Base-by-base conservation (phyloP, 2,888 invertebrate species). In the Scaptomyza cyrtandrae region DNA sequence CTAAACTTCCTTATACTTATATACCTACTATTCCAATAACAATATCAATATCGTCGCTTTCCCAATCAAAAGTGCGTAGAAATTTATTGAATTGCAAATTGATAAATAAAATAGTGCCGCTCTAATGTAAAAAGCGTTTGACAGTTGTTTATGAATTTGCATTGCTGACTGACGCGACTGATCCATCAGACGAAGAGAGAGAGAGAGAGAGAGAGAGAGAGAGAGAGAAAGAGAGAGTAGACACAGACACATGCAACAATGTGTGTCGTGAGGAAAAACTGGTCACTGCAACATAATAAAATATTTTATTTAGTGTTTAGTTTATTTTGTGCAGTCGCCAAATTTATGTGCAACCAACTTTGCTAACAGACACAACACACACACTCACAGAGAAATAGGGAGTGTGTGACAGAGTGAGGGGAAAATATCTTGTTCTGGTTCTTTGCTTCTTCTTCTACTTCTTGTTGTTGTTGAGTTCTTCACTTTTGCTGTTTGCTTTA, bases 251-350 rank as follows among this genome's bases (percentile, higher is more conserved):
- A 55, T 57, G 84, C 83, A 86, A 80, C 88, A 86, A 83, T 83
- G 83, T 88, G 71, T 77, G 77, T 71, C 77, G 48, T 35, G 41
- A 7, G 19, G 16, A 64, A 53, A 50, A 83, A 87, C 81, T 79
- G 81, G 85, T 82, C 68, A 59, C 61, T 63, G 74, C 84, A 82
- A 76, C 86, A 84, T 78, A 85, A 87, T 85, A 85, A 87, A 85
- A 90, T 88, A 90, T 90, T 90, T 87, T 86, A 90, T 87, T 85
- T 84, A 85, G 83, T 86, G 88, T 78, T 85, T 80, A 82, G 86
- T 85, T 87, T 87, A 70, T 80, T 71, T 79, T 68, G 79, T 76
- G 57, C 62, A 71, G 71, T 74, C 78, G 69, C 71, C 71, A 78
- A 86, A 83, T 79, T 79, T 66, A 83, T 82, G 76, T 56, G 56